Evolutionary conservation across 92 coral and sea anemone species (phyloP).

Genomic region (Paramuricea clavata): DNA sequence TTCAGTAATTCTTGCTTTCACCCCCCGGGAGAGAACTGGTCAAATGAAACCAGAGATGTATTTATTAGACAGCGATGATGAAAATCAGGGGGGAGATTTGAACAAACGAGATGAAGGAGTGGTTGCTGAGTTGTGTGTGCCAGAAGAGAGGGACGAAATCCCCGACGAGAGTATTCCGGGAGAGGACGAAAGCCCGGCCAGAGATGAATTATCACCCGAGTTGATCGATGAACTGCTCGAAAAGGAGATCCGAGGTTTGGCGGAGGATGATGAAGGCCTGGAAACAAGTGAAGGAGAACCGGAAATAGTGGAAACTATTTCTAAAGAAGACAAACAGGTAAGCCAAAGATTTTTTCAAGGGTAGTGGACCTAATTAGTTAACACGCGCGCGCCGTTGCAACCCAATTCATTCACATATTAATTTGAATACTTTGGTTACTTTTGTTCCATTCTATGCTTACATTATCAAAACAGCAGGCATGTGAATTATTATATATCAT

Average conservation of each 20-base stretch:
- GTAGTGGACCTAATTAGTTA: too few species aligned
- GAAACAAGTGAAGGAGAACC: background rate
- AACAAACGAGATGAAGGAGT: background rate
- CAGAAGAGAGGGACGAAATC: background rate
- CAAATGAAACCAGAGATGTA: slow-evolving; percentile 37
- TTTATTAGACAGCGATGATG: slow-evolving; percentile 32
- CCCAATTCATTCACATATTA: too few species aligned
- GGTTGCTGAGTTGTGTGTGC: background rate
- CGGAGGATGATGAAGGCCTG: background rate
- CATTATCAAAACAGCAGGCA: background rate
- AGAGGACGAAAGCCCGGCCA: slow-evolving; percentile 17
- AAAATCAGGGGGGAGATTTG: background rate
- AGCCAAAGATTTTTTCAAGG: too few species aligned
- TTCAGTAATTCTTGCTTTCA: background rate
- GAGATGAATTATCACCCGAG: slow-evolving; percentile 43
- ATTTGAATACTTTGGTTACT: too few species aligned
- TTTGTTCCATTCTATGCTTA: background rate
- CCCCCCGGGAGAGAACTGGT: background rate
- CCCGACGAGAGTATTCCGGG: background rate
- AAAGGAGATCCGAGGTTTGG: slow-evolving; percentile 29
- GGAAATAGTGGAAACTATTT: background rate
- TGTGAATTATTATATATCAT: too few species aligned
- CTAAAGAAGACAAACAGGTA: background rate
- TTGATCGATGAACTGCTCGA: slow-evolving; percentile 37
- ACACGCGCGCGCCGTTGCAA: too few species aligned